These are phyloP conservation scores for Drosophila paramelanica DNA, from an alignment of 2,888 invertebrate species.

Conservation along the genomic window DNA sequence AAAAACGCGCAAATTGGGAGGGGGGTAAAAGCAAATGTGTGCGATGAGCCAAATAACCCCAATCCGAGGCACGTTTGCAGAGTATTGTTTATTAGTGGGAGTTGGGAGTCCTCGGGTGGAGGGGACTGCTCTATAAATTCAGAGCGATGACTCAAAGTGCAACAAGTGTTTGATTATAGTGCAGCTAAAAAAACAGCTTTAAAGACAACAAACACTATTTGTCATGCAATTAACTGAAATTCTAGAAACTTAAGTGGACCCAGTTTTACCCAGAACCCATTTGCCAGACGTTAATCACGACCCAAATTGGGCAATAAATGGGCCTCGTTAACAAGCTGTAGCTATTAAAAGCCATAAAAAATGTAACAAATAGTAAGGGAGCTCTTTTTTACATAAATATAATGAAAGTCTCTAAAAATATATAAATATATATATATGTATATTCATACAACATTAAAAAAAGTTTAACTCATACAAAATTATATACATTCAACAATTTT, in stretches of 20 bases:
- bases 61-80: not conserved
- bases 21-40: no score
- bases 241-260: not conserved
- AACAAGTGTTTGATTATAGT: constrained; percentile 27
- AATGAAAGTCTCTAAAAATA: not conserved
- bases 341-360: not conserved
- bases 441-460: not conserved
- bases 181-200: constrained; percentile 33
- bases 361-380: not conserved
- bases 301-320: not conserved
- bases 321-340: not conserved
- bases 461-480: no score
- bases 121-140: not conserved
- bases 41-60: not conserved
- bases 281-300: constrained; percentile 10
- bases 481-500: no score
- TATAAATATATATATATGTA: not conserved
- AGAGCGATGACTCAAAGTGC: constrained; percentile 53
- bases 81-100: not conserved
- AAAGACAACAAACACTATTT: constrained; percentile 32
- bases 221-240: constrained; percentile 22
- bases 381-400: not conserved
- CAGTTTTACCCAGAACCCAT: not conserved
- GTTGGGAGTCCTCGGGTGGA: not conserved
- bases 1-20: constrained; percentile 2